These are phyloP conservation scores for Drosophila equinoxialis DNA, from an alignment of 1,140 invertebrate genomes.

Conservation along the genomic window DNA sequence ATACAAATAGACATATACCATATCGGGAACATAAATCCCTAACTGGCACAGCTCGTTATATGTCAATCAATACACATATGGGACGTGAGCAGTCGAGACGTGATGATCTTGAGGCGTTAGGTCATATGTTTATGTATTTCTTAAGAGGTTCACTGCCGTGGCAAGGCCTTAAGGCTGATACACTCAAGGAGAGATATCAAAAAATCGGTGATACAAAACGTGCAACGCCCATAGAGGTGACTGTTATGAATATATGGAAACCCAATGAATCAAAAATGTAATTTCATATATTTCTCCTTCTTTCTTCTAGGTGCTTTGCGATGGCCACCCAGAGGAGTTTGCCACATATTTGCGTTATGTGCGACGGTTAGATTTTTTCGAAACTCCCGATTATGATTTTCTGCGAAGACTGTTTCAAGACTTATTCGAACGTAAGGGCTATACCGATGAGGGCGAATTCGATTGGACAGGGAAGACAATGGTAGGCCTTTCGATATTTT, in stretches of 20 bases:
- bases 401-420: conserved; percentile 97
- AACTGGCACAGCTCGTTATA: conserved; percentile 98
- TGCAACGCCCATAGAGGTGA: conserved; percentile 96
- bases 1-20: conserved; percentile 99
- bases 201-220: conserved; percentile 99
- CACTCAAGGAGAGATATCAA: conserved; percentile 99
- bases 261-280: neutral
- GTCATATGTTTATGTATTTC: conserved; percentile 99
- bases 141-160: conserved; percentile 98
- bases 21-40: conserved; percentile 99
- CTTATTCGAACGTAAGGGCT: conserved; percentile 96
- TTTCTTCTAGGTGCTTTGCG: conserved; percentile 90
- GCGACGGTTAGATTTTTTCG: conserved; percentile 98
- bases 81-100: conserved; percentile 99
- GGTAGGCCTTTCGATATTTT: conserved; percentile 84
- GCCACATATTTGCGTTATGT: conserved; percentile 99
- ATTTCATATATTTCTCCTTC: neutral
- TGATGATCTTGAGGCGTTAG: conserved; percentile 99
- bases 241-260: neutral
- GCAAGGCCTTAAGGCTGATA: conserved; percentile 99
- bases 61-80: conserved; percentile 99
- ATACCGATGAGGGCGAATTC: conserved; percentile 97
- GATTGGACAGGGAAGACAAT: conserved; percentile 99
- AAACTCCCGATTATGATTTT: conserved; percentile 99
- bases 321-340: conserved; percentile 98